A percentile compares a stretch with the other conserved stretches of the same genome.
phyloP scores from a whole-genome alignment of 2,797 vertebrate genomes.

The Chaunax sp. region DNA sequence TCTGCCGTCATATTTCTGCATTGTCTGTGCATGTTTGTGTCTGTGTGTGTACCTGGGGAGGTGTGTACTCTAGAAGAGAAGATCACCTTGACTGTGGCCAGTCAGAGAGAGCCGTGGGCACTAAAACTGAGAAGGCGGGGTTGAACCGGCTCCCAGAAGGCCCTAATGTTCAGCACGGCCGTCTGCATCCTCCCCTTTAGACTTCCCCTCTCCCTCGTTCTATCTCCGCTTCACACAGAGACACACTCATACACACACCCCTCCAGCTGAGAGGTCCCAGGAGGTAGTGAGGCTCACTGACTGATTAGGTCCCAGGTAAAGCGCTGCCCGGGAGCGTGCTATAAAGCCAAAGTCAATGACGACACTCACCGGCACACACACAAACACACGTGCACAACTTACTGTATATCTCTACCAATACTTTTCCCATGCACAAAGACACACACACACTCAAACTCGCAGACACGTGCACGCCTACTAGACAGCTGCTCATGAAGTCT shows the following conservation, averaged over 20 bases:
- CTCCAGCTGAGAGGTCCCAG: constrained; percentile 85
- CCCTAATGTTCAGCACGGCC: constrained; percentile 75
- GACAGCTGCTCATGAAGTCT: constrained; percentile 77
- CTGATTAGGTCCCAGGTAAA: constrained; percentile 93
- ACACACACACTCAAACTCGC: constrained; percentile 28
- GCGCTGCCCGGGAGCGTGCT: constrained; percentile 87
- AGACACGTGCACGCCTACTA: constrained; percentile 54
- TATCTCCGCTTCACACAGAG: constrained; percentile 25
- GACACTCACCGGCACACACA: constrained; percentile 63
- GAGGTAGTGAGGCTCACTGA: constrained; percentile 85
- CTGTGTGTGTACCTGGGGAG: constrained; percentile 57
- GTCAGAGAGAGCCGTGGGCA: constrained; percentile 83
- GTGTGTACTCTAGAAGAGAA: constrained; percentile 68
- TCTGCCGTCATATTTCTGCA: constrained; percentile 45
- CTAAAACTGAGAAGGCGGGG: constrained; percentile 77
- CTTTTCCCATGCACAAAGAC: constrained; percentile 34
- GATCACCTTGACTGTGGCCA: constrained; percentile 86
- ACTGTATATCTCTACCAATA: constrained; percentile 44
- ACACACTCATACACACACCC: constrained; percentile 51
- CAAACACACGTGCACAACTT: constrained; percentile 26
- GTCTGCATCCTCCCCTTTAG: constrained; percentile 63
- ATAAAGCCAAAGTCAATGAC: constrained; percentile 89
- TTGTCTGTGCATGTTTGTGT: constrained; percentile 32
- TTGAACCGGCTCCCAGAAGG: constrained; percentile 80
- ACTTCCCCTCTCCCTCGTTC: constrained; percentile 37